Evolutionary conservation across 1,140 invertebrate species (phyloP).

Genomic region (Sycophaga agraensis): DNA sequence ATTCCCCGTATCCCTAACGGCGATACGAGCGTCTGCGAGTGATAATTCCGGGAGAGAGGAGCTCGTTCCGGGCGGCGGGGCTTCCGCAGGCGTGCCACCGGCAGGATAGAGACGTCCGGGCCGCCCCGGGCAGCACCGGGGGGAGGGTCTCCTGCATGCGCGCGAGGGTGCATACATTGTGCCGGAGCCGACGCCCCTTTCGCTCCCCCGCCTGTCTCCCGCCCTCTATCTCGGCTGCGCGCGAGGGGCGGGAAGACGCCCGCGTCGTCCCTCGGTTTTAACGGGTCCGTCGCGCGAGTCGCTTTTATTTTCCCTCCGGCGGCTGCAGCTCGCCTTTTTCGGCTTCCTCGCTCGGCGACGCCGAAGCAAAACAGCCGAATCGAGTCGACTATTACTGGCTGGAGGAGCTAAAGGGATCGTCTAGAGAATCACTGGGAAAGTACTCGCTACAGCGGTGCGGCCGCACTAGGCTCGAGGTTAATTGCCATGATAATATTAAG

Average conservation of each 20-base stretch:
- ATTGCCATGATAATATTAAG: too few species aligned
- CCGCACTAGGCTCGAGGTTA: too few species aligned
- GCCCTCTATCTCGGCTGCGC: constrained; percentile 3
- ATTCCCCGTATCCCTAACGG: constrained; percentile 1
- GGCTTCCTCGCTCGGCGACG: too few species aligned
- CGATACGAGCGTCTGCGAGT: constrained; percentile 20
- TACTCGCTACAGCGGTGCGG: too few species aligned
- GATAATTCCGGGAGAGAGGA: constrained; percentile 17
- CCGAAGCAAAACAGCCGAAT: too few species aligned
- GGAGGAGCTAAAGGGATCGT: too few species aligned
- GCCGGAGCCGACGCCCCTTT: neutral
- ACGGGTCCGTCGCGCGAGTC: neutral
- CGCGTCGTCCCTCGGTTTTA: neutral
- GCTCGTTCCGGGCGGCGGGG: too few species aligned
- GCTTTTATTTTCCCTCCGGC: neutral
- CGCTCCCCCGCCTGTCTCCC: neutral
- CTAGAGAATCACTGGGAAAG: too few species aligned
- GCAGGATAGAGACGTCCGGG: constrained; percentile 23
- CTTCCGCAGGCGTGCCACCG: too few species aligned
- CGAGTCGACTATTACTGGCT: too few species aligned
- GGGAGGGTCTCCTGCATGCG: constrained; percentile 24
- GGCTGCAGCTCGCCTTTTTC: neutral
- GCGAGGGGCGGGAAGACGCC: too few species aligned
- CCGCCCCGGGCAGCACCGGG: neutral
- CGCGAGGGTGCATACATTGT: constrained; percentile 27